Percentiles rank a stretch among this genome's conserved stretches.
Conservation (phyloP, 2,888 invertebrate genomes). For the Metacarcinus magister region DNA sequence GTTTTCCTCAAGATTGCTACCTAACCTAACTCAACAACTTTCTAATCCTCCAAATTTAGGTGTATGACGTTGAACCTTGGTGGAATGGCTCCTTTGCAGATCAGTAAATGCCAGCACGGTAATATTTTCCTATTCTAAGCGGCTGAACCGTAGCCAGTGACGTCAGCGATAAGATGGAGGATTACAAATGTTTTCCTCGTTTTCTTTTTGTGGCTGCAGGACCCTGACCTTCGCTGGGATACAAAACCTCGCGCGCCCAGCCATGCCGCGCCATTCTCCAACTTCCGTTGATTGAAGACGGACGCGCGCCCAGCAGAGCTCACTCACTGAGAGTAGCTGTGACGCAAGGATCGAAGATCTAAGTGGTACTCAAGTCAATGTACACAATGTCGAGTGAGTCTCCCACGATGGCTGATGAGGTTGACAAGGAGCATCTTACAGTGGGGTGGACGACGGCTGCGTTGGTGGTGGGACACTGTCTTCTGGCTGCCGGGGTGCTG, state of each 20-base stretch:
- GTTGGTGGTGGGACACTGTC: background rate
- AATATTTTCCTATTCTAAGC: conserved; percentile 55
- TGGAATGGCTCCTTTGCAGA: too few species aligned
- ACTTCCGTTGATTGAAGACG: background rate
- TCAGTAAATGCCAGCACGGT: background rate
- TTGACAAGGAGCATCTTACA: background rate
- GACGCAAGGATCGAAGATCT: background rate
- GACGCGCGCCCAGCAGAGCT: background rate
- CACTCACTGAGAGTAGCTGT: background rate
- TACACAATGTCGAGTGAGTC: background rate
- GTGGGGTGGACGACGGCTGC: conserved; percentile 37
- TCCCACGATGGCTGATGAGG: background rate
- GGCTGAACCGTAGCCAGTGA: background rate
- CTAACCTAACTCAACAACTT: too few species aligned
- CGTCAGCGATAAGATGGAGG: background rate
- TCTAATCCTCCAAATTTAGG: too few species aligned
- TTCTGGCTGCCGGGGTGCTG: conserved; percentile 56
- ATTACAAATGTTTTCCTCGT: background rate
- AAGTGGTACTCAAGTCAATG: background rate
- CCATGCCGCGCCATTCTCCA: background rate
- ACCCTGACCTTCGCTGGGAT: conserved; percentile 58
- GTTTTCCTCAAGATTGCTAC: background rate
- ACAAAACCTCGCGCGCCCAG: background rate
- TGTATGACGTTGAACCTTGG: too few species aligned
- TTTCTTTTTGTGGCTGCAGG: background rate